Conservation (phyloP, 1,140 invertebrate species). For the Mylabris phalerata region DNA sequence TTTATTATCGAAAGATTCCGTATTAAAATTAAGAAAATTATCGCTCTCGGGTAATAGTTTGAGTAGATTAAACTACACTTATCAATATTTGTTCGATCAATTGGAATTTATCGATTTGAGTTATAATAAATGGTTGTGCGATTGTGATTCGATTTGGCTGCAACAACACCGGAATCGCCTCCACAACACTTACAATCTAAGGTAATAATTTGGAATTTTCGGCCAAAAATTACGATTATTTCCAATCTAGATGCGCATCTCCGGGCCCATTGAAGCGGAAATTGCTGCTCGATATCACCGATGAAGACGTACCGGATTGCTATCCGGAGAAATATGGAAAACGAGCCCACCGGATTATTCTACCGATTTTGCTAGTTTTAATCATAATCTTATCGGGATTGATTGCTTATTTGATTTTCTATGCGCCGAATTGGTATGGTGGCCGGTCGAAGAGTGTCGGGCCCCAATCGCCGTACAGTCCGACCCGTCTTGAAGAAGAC, state of each 20-base stretch:
- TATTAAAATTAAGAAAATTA: conserved; percentile 25
- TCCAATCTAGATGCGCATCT: conserved; percentile 26
- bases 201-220: conserved; percentile 17
- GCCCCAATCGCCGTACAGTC: conserved; percentile 34
- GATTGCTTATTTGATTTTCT: conserved; percentile 35
- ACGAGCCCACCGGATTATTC: conserved; percentile 26
- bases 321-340: conserved; percentile 29
- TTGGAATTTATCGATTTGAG: conserved; percentile 33
- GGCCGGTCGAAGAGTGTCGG: conserved; percentile 17
- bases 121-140: conserved; percentile 36
- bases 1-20: conserved; percentile 22
- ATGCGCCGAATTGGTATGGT: conserved; percentile 16
- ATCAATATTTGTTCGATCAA: conserved; percentile 30
- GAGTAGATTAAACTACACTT: conserved; percentile 31
- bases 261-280: conserved; percentile 24
- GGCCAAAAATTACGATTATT: neutral
- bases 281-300: conserved; percentile 21
- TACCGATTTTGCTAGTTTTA: conserved; percentile 23
- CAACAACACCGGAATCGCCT: conserved; percentile 25
- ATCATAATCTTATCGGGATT: conserved; percentile 27
- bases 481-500: conserved; percentile 13
- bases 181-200: conserved; percentile 25
- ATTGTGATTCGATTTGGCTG: conserved; percentile 38
- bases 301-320: conserved; percentile 28
- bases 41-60: conserved; percentile 34